phyloP scores from a whole-genome alignment of 2,113 vertebrate species.

The Tonatia bakeri region DNA sequence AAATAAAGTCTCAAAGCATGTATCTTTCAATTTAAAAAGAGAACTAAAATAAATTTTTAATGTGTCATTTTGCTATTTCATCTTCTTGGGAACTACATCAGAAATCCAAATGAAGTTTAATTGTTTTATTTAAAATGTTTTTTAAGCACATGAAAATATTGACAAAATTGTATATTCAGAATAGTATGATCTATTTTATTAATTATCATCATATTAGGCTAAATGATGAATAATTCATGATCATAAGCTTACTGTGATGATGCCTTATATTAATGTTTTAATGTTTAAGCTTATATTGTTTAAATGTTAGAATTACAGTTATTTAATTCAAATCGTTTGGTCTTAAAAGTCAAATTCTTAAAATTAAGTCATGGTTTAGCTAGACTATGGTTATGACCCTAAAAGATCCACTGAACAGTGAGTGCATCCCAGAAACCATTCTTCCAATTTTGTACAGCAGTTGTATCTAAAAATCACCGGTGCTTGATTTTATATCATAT shows the following conservation, averaged over 20 bases:
- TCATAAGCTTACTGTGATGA: neutral
- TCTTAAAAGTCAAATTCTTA: neutral
- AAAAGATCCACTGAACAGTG: neutral
- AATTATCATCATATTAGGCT: neutral
- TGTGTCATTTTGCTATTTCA: neutral
- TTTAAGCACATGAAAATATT: neutral
- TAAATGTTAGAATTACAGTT: neutral
- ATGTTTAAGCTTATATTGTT: neutral
- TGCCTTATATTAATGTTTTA: neutral
- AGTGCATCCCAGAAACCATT: neutral
- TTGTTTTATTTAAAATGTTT: slow-evolving; percentile 9
- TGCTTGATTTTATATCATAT: neutral
- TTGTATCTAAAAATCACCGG: neutral
- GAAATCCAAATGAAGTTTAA: neutral
- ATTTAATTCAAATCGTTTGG: neutral
- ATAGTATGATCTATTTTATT: neutral
- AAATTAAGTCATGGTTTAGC: neutral
- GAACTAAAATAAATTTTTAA: neutral
- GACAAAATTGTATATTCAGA: neutral
- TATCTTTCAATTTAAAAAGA: neutral
- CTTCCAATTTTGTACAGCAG: neutral
- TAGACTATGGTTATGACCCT: neutral
- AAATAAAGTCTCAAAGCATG: neutral
- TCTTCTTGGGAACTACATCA: neutral
- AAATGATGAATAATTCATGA: neutral